These are phyloP conservation scores for Ophthalmolycus amberensis DNA, from an alignment of 2,113 vertebrate genomes.

Conservation along the genomic window DNA sequence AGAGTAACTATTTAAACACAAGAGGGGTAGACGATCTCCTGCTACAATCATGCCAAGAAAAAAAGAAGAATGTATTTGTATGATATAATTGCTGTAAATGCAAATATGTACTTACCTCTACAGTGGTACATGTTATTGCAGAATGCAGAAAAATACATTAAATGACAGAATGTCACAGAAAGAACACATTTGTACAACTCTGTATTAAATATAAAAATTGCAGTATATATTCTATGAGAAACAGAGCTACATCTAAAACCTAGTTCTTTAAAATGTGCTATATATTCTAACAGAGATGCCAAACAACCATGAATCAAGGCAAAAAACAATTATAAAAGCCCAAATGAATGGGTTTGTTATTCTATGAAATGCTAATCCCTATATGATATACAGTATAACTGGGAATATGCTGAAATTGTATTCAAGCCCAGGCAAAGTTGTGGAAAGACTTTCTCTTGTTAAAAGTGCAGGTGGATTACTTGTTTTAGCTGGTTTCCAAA, in stretches of 20 bases:
- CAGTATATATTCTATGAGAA: background rate
- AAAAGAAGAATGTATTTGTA: background rate
- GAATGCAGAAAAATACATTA: slow-evolving; percentile 17
- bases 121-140: background rate
- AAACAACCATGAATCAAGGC: slow-evolving; percentile 17
- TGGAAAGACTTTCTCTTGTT: background rate
- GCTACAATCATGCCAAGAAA: slow-evolving; percentile 4
- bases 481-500: slow-evolving; percentile 38
- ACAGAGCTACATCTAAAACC: background rate
- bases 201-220: background rate
- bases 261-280: slow-evolving; percentile 15
- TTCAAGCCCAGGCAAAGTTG: slow-evolving; percentile 10
- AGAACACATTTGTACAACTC: slow-evolving; percentile 4
- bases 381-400: slow-evolving; percentile 7
- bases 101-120: slow-evolving; percentile 1
- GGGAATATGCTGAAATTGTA: slow-evolving; percentile 4
- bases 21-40: background rate
- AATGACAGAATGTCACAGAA: slow-evolving; percentile 7
- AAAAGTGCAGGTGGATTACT: slow-evolving; percentile 9
- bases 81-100: slow-evolving; percentile 4
- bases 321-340: slow-evolving; percentile 23
- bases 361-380: slow-evolving; percentile 12
- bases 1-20: background rate
- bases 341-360: slow-evolving; percentile 11
- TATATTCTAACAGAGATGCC: slow-evolving; percentile 13